Percentiles rank a stretch among this genome's conserved stretches.
Conservation (phyloP, 2,797 vertebrate species). For the Molossus molossus region DNA sequence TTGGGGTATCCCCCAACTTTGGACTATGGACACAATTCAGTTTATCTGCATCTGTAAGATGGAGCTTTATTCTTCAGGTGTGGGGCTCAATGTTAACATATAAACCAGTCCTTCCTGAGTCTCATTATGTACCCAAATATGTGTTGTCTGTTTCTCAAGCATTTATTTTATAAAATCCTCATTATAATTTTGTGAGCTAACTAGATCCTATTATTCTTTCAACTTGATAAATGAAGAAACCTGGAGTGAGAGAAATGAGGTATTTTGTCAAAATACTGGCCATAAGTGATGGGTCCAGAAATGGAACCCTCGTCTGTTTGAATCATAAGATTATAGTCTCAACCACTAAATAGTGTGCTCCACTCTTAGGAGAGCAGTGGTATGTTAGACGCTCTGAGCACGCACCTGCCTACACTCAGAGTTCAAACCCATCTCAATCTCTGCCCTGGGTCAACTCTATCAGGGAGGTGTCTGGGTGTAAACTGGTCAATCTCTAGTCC, state of each 20-base stretch:
- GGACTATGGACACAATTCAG: neutral
- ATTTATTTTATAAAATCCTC: neutral
- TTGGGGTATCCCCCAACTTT: neutral
- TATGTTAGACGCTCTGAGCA: neutral
- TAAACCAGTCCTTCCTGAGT: neutral
- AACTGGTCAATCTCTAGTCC: neutral
- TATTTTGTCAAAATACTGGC: neutral
- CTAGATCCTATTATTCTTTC: neutral
- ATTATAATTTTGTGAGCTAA: neutral
- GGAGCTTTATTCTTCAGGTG: neutral
- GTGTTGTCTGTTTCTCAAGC: neutral
- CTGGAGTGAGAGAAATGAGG: neutral
- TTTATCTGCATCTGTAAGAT: neutral
- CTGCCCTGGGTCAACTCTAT: neutral
- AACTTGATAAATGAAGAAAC: neutral
- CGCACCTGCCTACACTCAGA: neutral
- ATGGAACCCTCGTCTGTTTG: neutral
- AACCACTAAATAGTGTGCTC: neutral
- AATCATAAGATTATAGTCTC: neutral
- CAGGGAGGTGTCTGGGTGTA: neutral
- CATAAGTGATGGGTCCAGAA: neutral
- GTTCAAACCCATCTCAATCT: neutral
- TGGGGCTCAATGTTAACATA: neutral
- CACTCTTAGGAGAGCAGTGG: neutral
- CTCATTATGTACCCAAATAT: neutral